These are phyloP conservation scores for Porites lutea DNA, from an alignment of 64 coral and sea anemone genomes.

Conservation along the genomic window DNA sequence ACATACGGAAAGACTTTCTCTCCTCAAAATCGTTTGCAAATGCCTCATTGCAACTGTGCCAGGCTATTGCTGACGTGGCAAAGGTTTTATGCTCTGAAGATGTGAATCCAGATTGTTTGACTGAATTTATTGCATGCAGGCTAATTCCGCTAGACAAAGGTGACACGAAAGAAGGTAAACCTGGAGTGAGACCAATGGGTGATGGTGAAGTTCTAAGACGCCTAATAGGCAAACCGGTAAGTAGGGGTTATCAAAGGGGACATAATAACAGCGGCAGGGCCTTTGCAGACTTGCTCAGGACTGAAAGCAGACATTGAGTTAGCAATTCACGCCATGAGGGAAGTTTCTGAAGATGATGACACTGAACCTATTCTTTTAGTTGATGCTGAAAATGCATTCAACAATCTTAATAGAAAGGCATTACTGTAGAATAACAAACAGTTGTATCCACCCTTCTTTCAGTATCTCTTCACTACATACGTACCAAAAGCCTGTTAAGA, in stretches of 20 bases:
- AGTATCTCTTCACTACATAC: background rate
- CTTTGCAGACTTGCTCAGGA: background rate
- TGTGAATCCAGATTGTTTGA: too few relatives aligned
- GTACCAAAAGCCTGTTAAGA: background rate
- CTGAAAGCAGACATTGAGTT: background rate
- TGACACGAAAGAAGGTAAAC: slow-evolving; percentile 13
- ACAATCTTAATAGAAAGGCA: background rate
- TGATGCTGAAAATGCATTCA: too few relatives aligned
- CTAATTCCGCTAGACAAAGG: slow-evolving; percentile 8
- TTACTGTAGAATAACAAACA: background rate
- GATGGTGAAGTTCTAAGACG: background rate
- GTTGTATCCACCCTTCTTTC: background rate
- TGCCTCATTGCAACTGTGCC: too few relatives aligned
- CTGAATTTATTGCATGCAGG: too few relatives aligned
- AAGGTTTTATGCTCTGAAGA: background rate
- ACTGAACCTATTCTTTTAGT: too few relatives aligned
- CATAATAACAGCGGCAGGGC: background rate
- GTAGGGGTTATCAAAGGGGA: background rate
- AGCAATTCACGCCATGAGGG: background rate
- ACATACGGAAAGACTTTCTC: too few relatives aligned
- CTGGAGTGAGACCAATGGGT: background rate
- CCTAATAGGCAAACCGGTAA: background rate
- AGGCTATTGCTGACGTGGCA: background rate
- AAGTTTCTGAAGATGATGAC: background rate
- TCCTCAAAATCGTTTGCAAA: too few relatives aligned